Percentiles rank a stretch among this genome's conserved stretches.
Conservation (phyloP, 2,797 vertebrate species). For the Pristis pectinata region DNA sequence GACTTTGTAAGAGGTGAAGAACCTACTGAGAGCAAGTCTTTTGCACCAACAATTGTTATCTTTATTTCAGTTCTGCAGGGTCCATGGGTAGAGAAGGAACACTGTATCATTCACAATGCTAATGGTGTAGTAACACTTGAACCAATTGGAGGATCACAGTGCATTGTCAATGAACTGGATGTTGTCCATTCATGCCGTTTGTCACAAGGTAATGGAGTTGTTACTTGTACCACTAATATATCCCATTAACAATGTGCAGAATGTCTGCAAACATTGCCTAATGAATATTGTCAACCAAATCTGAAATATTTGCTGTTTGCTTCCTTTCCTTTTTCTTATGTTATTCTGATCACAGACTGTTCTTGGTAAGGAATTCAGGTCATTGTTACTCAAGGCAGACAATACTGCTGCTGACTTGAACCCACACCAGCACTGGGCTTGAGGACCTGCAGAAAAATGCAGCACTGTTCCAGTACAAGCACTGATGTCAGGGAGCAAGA, state of each 20-base stretch:
- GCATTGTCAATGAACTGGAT: slow-evolving; percentile 74
- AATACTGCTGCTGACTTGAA: too few species aligned
- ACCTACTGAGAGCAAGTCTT: too few species aligned
- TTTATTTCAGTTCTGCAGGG: slow-evolving; percentile 70
- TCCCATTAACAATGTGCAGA: neutral
- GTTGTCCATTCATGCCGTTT: slow-evolving; percentile 74
- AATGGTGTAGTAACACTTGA: slow-evolving; percentile 74
- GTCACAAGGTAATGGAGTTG: slow-evolving; percentile 72
- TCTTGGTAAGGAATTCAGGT: neutral
- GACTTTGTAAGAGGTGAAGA: too few species aligned
- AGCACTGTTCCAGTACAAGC: too few species aligned
- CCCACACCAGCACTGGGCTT: too few species aligned
- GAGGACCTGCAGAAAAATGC: too few species aligned
- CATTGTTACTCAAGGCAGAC: too few species aligned
- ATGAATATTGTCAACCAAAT: neutral
- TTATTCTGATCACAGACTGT: neutral
- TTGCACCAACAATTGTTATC: neutral
- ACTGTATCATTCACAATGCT: slow-evolving; percentile 79
- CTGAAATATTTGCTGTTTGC: neutral
- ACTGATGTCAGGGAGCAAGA: too few species aligned
- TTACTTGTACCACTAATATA: neutral
- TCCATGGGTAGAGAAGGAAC: slow-evolving; percentile 60
- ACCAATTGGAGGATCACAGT: slow-evolving; percentile 64
- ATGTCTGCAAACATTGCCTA: neutral
- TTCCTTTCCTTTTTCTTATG: neutral